Percentiles rank a stretch among this genome's conserved stretches.
phyloP scores from a whole-genome alignment of 2,113 vertebrate species.

The Formicarius rufipectus region DNA sequence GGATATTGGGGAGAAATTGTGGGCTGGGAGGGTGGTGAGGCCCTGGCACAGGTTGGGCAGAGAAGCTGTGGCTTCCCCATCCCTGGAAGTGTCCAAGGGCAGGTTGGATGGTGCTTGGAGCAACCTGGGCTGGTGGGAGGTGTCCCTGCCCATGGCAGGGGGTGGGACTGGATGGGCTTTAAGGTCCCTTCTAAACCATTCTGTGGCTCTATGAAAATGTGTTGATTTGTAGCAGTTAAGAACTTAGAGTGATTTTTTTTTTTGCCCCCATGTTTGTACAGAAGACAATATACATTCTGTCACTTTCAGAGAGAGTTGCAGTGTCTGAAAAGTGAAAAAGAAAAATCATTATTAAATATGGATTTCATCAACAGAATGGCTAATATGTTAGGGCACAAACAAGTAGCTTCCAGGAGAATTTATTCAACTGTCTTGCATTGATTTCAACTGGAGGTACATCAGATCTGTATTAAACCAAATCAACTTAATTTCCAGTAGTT shows the following conservation, averaged over 20 bases:
- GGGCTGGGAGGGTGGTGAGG: background rate
- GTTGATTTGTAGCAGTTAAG: background rate
- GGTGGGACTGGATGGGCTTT: accelerated
- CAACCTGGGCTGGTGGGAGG: background rate
- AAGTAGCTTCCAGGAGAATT: background rate
- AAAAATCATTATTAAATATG: background rate
- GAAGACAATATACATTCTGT: background rate
- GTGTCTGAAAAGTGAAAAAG: background rate
- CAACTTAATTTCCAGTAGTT: background rate
- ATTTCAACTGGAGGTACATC: background rate
- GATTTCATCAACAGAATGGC: background rate
- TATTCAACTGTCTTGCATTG: background rate
- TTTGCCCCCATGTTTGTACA: background rate
- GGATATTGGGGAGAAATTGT: background rate
- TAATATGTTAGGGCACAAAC: background rate
- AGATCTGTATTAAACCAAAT: background rate
- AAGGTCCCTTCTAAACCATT: accelerated
- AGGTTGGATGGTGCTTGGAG: background rate
- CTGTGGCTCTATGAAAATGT: background rate
- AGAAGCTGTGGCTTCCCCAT: background rate
- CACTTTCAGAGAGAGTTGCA: background rate
- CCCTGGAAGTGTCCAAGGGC: background rate
- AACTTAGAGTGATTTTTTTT: background rate
- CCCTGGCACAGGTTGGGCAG: background rate
- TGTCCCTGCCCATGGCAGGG: background rate